phyloP scores from a whole-genome alignment of 2,888 invertebrate genomes.

The Parnassius glacialis region DNA sequence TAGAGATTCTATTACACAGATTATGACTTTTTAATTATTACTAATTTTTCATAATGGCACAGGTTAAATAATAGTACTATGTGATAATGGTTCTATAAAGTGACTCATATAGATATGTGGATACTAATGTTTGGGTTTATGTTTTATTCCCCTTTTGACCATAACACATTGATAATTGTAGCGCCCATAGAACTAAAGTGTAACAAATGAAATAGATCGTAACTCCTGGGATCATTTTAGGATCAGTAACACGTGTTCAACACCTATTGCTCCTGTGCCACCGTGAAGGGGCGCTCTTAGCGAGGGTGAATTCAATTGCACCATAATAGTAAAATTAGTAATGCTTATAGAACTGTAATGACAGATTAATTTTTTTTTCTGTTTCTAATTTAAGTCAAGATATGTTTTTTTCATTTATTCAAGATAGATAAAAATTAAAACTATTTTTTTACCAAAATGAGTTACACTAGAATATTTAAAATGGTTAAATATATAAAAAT shows the following conservation, averaged over 20 bases:
- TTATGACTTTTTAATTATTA: no score
- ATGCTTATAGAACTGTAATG: slow-evolving; percentile 58
- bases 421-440: no score
- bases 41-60: no score
- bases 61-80: no score
- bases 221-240: slow-evolving; percentile 47
- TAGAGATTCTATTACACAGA: no score
- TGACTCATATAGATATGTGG: no score
- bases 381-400: no score
- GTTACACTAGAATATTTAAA: no score
- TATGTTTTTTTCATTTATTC: no score
- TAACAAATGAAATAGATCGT: slow-evolving; percentile 66
- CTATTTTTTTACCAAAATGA: no score
- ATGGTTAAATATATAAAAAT: no score
- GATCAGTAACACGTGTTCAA: slow-evolving; percentile 74
- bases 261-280: slow-evolving; percentile 60
- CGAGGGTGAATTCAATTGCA: slow-evolving; percentile 57
- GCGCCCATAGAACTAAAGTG: slow-evolving; percentile 48
- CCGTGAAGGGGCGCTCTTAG: slow-evolving; percentile 42
- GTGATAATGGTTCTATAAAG: no score
- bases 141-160: slow-evolving; percentile 46
- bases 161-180: slow-evolving; percentile 57
- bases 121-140: not conserved
- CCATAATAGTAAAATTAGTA: slow-evolving; percentile 63
- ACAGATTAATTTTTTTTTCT: slow-evolving; percentile 29